Base-by-base conservation (phyloP, 2,888 invertebrate species). In the Catotricha subobsoleta region DNA sequence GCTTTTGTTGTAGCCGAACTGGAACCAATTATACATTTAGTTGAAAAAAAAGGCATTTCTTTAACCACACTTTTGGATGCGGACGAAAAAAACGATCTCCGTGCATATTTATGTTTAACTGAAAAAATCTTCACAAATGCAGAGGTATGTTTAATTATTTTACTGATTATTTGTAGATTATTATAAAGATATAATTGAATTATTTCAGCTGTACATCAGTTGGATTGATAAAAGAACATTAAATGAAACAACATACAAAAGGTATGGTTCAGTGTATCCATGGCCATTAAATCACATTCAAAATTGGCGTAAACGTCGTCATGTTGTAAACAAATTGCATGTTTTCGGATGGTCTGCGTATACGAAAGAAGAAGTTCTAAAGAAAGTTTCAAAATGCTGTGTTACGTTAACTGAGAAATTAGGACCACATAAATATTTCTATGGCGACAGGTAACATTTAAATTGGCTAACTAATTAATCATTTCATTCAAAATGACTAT, bases 61-160 rank as follows among this genome's bases (percentile, higher is more conserved):
- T 64, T 94, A 28, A 83, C 86, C 4, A 66, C 68, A 15, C 65
- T 73, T 48, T 62, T 94, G 45, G 73, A 76, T 29, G 69, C 74
- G 2, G 74, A 78, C 35, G 79, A 87, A 52, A 81, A 81, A 54
- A 79, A 86, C 0, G 95, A 97, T 55, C 80, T 95, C 78, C 71
- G 87, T 48, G 92, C 95, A 0, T 94, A 90, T 57, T 87, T 92
- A 67, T 82, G 88, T 2, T 67, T 95, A 15, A 80, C 92, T 4
- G 83, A 86, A 43, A 80, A 82, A 53, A 83, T 92, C 1, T 67
- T 97, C 40, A 80, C 81, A 38, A 87, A 88, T 64, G 90, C 94
- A 20, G 94, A 95, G 71, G 81, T 82, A 52, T 50, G 16, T 16
- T 3, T 18, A 4, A 5, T 8, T 16, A 27, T 18, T 4, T 25